Conservation (phyloP, 2,113 vertebrate genomes). For the Pungitius pungitius region DNA sequence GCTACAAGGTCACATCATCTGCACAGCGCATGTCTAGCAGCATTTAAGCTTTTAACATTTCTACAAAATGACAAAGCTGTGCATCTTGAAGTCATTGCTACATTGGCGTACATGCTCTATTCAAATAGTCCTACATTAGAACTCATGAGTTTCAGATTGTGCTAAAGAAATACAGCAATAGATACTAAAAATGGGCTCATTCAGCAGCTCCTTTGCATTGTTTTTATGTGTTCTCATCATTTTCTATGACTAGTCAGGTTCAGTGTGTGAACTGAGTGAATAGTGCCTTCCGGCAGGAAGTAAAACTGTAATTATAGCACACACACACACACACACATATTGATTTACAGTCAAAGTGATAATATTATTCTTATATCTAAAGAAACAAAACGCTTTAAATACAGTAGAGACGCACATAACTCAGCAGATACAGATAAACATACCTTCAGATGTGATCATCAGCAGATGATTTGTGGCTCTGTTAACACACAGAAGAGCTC, state of each 20-base stretch:
- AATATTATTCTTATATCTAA: not conserved
- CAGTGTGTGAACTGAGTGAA: not conserved
- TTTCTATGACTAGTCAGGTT: not conserved
- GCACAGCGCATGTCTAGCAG: slow-evolving; percentile 19
- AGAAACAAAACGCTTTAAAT: not conserved
- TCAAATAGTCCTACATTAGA: not conserved
- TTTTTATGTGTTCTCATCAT: not conserved
- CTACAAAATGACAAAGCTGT: not conserved
- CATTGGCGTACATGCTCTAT: not conserved
- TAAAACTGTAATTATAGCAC: not conserved
- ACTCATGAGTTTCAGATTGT: not conserved
- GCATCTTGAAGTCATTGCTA: not conserved
- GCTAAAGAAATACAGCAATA: not conserved
- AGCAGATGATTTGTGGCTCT: slow-evolving; percentile 47
- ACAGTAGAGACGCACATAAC: not conserved
- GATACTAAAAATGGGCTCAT: not conserved
- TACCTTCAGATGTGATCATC: slow-evolving; percentile 77
- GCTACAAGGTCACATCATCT: slow-evolving; percentile 69
- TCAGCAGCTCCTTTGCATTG: not conserved
- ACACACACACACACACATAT: no score
- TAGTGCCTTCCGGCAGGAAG: not conserved
- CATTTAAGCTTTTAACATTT: slow-evolving; percentile 16
- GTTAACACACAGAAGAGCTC: slow-evolving; percentile 41
- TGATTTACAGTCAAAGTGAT: not conserved
- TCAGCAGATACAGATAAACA: slow-evolving; percentile 19